Evolutionary conservation across 64 coral and sea anemone genomes (phyloP), one percentile per base, ranked within the genome.

Genomic region (Orbicella faveolata): DNA sequence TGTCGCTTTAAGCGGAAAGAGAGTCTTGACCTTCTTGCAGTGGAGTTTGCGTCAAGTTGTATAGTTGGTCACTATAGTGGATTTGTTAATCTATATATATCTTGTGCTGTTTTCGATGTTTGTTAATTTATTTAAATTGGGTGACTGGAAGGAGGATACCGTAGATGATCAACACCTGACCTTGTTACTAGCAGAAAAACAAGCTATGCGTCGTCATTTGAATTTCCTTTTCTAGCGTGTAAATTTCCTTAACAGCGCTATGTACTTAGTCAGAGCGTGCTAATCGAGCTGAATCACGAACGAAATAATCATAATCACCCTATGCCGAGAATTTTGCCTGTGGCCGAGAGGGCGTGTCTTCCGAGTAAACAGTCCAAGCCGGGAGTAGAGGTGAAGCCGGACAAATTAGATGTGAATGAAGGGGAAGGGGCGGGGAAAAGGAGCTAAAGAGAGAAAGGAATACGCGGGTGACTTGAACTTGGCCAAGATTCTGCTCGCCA

Each of bases 1-100:
- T 81, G 55, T 81, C 79, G 57, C 52, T 30, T 62, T 61, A 63
- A 81, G 20, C 79, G 54, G 79, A 81, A 81, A 35, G 20, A 9
- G 34, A 63, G 13, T 52, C 77, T 79, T 61, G 79, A 81, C 57
- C 79, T 63, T 33, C 55, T 51, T 78, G 17, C n/a, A 70, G 67
- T 36, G 3, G 26, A 35, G 79, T 34, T 34, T 36, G 25, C 41
- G 37, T 51, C 17, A 55, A 62, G 57, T 81, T 81, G 79, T 4
- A 81, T 35, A 18, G 13, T 33, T 36, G 59, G 23, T 36, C 79
- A 36, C 16, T 63, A 81, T 19, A 17, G 30, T 81, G 25, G 36
- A 59, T 81, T 62, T 81, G 51, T 34, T 39, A 25, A 70, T 25
- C 41, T 51, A 44, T 52, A 51, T 78, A 78, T 23, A 21, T 78